A percentile compares a stretch with the other conserved stretches of the same genome.
Evolutionary conservation across 2,888 invertebrate genomes (phyloP).

Genomic region (Hoplodrina blanda): DNA sequence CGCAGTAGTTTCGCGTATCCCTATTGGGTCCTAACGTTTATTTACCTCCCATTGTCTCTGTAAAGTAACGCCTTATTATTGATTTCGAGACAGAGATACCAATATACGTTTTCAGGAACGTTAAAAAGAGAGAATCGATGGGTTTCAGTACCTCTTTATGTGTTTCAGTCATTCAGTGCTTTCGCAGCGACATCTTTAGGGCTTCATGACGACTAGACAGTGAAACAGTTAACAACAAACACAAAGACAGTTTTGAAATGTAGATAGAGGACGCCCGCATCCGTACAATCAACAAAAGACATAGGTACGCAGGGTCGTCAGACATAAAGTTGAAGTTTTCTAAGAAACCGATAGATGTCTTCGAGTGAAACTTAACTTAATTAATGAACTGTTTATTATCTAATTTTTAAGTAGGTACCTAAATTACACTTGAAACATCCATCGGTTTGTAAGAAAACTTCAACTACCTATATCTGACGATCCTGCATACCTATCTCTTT

Average conservation of each 20-base stretch:
- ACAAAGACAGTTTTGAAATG: not conserved
- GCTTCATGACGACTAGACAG: constrained; percentile 6
- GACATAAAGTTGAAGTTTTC: no score
- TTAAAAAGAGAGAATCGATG: constrained; percentile 17
- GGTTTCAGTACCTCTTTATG: not conserved
- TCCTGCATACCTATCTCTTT: no score
- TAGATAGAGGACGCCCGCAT: constrained; percentile 19
- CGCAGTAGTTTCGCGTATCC: not conserved
- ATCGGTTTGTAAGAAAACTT: no score
- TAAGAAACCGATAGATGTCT: no score
- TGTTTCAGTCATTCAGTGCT: not conserved
- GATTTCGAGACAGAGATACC: constrained; percentile 29
- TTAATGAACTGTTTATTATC: no score
- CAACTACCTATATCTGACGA: no score
- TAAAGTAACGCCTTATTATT: constrained; percentile 23
- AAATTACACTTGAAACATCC: no score
- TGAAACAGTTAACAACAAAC: not conserved
- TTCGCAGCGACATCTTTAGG: constrained; percentile 31
- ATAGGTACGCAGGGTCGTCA: no score
- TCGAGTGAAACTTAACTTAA: no score
- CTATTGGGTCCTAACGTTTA: constrained; percentile 24
- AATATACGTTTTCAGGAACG: not conserved
- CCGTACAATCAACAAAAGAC: not conserved
- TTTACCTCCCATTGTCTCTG: not conserved
- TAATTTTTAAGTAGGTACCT: no score